Percentiles rank a stretch among this genome's conserved stretches.
Evolutionary conservation across 1,140 invertebrate species (phyloP).

Genomic region (Drosophila willistoni): DNA sequence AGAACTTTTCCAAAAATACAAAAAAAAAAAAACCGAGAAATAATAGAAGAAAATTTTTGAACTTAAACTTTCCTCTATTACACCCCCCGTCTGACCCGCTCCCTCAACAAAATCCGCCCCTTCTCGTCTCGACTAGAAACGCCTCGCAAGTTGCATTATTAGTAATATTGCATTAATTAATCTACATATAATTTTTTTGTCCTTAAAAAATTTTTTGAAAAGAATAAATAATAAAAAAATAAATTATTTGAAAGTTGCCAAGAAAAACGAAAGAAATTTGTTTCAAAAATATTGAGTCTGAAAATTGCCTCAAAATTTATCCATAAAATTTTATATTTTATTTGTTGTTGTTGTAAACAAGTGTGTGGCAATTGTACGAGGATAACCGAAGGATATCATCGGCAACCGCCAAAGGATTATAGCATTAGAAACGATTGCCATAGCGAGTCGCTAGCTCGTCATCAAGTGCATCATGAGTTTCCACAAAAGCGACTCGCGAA

Average conservation of each 20-base stretch:
- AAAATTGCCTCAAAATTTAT: conserved; percentile 71
- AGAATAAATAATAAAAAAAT: conserved; percentile 25
- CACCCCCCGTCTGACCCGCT: background rate
- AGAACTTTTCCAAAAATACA: conserved; percentile 49
- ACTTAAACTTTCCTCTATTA: conserved; percentile 17
- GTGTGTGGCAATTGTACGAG: conserved; percentile 63
- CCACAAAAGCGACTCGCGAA: conserved; percentile 81
- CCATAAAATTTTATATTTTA: conserved; percentile 75
- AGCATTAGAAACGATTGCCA: background rate
- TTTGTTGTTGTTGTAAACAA: conserved; percentile 62
- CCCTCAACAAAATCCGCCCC: background rate
- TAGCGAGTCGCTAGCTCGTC: conserved; percentile 12
- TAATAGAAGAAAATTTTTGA: conserved; percentile 6
- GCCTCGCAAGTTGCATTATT: conserved; percentile 73
- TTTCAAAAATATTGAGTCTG: conserved; percentile 36
- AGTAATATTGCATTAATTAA: conserved; percentile 73
- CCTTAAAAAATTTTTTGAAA: conserved; percentile 16
- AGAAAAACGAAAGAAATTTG: conserved; percentile 24
- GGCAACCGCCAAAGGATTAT: conserved; percentile 41
- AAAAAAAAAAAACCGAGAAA: conserved; percentile 12
- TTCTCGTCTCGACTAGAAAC: conserved; percentile 41
- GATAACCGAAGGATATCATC: conserved; percentile 30
- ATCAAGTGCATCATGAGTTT: conserved; percentile 66
- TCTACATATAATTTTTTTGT: conserved; percentile 43
- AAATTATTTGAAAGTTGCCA: conserved; percentile 13